A percentile compares a stretch with the other conserved stretches of the same genome.
These are phyloP conservation scores for Apeltes quadracus DNA, from an alignment of 2,113 vertebrate genomes.

Conservation along the genomic window DNA sequence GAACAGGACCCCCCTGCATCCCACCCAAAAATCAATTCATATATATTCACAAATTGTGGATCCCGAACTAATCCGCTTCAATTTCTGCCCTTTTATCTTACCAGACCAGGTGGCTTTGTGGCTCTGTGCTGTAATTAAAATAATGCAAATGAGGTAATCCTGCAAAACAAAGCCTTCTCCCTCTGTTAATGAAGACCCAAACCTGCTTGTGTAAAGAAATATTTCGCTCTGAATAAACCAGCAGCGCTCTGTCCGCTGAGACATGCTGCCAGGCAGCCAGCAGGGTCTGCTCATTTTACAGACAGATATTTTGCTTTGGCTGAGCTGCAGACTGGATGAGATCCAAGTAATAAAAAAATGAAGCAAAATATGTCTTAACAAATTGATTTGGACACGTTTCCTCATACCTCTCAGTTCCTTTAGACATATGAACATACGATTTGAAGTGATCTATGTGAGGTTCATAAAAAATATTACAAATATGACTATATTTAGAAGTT, in stretches of 20 bases:
- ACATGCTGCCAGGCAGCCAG: constrained; percentile 32
- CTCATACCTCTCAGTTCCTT: not conserved
- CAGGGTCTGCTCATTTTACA: constrained; percentile 38
- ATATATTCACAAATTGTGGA: constrained; percentile 48
- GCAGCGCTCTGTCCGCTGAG: constrained; percentile 9
- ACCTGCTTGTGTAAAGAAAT: constrained; percentile 49
- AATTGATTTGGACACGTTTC: not conserved
- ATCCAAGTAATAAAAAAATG: constrained; percentile 34
- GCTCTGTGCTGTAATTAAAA: constrained; percentile 74
- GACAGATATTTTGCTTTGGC: constrained; percentile 27
- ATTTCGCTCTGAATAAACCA: constrained; percentile 52
- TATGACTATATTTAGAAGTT: not conserved
- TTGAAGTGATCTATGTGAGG: not conserved
- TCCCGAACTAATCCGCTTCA: constrained; percentile 46
- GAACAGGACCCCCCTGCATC: constrained; percentile 35
- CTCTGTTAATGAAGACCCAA: constrained; percentile 61
- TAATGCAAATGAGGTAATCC: constrained; percentile 78
- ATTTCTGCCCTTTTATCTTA: constrained; percentile 70
- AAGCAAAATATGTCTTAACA: not conserved
- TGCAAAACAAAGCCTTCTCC: constrained; percentile 65
- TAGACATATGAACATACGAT: not conserved
- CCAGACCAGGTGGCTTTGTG: constrained; percentile 75
- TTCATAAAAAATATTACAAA: not conserved
- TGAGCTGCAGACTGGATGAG: constrained; percentile 45
- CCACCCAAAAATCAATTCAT: constrained; percentile 52